Percentiles rank a stretch among this genome's conserved stretches.
phyloP scores from a whole-genome alignment of 2,888 invertebrate genomes.

The Alloscopus bannaensis region DNA sequence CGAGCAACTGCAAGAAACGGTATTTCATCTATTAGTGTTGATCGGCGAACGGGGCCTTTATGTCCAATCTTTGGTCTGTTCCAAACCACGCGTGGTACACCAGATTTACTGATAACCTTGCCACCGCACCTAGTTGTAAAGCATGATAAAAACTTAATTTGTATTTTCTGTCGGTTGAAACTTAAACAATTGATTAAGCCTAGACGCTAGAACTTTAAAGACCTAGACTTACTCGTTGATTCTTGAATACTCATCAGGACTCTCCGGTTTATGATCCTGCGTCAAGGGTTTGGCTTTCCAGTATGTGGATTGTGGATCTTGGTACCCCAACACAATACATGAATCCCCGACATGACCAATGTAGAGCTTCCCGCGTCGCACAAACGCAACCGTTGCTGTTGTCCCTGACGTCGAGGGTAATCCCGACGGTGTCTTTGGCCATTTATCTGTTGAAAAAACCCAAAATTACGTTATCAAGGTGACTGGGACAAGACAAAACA shows the following conservation, averaged over 20 bases:
- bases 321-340: constrained; percentile 91
- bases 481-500: no score
- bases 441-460: no score
- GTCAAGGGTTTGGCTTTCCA: constrained; percentile 91
- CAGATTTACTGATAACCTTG: constrained; percentile 82
- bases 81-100: constrained; percentile 98
- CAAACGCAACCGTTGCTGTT: constrained; percentile 96
- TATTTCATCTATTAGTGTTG: constrained; percentile 93
- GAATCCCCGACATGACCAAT: constrained; percentile 99
- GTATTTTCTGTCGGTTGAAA: not conserved
- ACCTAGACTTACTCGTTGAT: constrained; percentile 65
- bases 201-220: not conserved
- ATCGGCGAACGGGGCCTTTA: constrained; percentile 90
- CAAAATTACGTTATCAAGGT: no score
- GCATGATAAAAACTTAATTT: not conserved
- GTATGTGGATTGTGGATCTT: constrained; percentile 76
- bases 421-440: constrained; percentile 97
- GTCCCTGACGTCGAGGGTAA: constrained; percentile 98
- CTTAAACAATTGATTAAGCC: not conserved
- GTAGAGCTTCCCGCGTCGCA: constrained; percentile 94
- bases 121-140: constrained; percentile 70
- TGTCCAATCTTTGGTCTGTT: constrained; percentile 91
- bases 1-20: constrained; percentile 97
- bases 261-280: constrained; percentile 92
- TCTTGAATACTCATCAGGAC: constrained; percentile 75